These are phyloP conservation scores for Tamandua tetradactyla DNA, from an alignment of 2,797 vertebrate species.

Conservation along the genomic window DNA sequence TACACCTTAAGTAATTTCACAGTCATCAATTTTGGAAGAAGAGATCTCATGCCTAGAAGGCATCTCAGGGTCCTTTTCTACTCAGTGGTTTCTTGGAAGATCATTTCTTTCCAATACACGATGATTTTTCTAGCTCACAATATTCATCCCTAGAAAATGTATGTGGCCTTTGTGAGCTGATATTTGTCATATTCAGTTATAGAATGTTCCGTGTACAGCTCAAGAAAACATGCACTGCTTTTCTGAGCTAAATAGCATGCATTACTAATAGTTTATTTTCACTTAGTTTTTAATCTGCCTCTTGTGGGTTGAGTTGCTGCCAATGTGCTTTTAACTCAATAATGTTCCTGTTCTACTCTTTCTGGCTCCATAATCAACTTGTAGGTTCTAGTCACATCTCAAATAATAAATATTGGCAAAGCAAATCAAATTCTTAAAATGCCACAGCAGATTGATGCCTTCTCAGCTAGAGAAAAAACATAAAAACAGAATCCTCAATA, in stretches of 20 bases:
- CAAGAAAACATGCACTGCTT: slow-evolving; percentile 25
- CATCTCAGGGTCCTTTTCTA: not conserved
- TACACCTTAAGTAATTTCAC: not conserved
- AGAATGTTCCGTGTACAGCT: slow-evolving; percentile 13
- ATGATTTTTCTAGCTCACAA: not conserved
- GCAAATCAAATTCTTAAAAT: slow-evolving; percentile 57
- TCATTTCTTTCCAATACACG: not conserved
- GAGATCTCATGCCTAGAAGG: not conserved
- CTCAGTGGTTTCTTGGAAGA: not conserved
- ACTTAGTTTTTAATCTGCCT: slow-evolving; percentile 67
- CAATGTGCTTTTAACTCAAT: slow-evolving; percentile 53
- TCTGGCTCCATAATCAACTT: slow-evolving; percentile 61
- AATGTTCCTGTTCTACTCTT: slow-evolving; percentile 33
- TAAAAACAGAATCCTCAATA: not conserved
- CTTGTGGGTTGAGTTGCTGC: slow-evolving; percentile 58
- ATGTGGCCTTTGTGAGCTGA: not conserved
- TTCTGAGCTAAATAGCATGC: slow-evolving; percentile 47
- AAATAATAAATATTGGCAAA: slow-evolving; percentile 75
- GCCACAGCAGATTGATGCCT: slow-evolving; percentile 38
- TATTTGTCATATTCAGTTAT: not conserved
- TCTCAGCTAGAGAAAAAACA: slow-evolving; percentile 4
- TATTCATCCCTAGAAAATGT: not conserved
- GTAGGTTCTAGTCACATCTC: slow-evolving; percentile 57
- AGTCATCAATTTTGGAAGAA: not conserved
- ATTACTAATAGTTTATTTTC: slow-evolving; percentile 69